Evolutionary conservation across 2,797 vertebrate genomes (phyloP).

Genomic region (Fratercula arctica): DNA sequence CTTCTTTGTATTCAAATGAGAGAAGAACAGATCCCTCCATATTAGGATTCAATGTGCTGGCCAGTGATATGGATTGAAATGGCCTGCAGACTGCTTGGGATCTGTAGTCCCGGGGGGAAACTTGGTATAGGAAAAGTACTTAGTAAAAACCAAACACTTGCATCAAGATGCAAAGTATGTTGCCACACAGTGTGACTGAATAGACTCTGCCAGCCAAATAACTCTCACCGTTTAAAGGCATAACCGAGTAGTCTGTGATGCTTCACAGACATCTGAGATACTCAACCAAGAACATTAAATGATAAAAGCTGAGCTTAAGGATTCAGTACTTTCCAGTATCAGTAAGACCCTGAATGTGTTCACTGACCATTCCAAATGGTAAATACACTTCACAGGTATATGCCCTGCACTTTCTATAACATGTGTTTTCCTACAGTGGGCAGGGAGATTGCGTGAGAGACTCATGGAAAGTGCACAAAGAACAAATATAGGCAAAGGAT

Average conservation of each 20-base stretch:
- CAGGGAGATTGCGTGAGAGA: constrained; percentile 16
- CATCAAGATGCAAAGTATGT: not conserved
- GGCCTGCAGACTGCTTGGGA: not conserved
- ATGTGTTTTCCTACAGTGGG: constrained; percentile 1
- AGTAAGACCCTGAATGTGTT: not conserved
- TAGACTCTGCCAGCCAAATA: not conserved
- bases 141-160: not conserved
- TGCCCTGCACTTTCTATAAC: not conserved
- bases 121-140: not conserved
- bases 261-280: constrained; percentile 24
- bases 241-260: not conserved
- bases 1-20: not conserved
- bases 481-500: constrained; percentile 42
- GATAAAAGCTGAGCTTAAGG: constrained; percentile 17
- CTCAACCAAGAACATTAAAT: constrained; percentile 6
- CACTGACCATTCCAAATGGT: not conserved
- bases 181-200: not conserved
- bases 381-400: constrained; percentile 36
- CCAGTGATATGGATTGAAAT: not conserved
- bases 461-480: constrained; percentile 24
- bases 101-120: not conserved
- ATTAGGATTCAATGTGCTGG: not conserved
- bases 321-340: not conserved
- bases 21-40: not conserved
- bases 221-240: not conserved